Base-by-base conservation (phyloP, 2,888 invertebrate genomes). In the Idaea straminata region DNA sequence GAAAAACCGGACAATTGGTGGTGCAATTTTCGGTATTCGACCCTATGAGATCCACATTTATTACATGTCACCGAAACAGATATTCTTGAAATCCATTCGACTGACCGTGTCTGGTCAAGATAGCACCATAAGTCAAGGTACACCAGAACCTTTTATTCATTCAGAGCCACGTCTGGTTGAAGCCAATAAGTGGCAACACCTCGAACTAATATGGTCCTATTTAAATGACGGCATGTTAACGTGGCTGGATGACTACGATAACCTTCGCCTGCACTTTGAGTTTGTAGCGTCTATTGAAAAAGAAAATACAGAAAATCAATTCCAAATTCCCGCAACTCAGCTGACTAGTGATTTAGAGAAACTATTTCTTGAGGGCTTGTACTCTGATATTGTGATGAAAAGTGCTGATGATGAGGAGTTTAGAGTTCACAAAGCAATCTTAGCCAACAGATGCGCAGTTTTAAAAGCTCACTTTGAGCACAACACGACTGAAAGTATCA, bases 401-500 rank as follows among this genome's bases (percentile, higher is more conserved):
- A 62, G 62, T 25, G 16, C n/a, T 5, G 61, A 65, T 15, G 62
- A 62, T 5, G 58, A 47, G 16, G 62, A 61, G 34, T 62, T 65
- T 10, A 47, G 34, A 5, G 62, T 35, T 36, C 65, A 62, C 34
- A 65, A 65, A 25, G 25, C 25, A 15, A 13, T 65, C 2, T 57
- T 65, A 16, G 15, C 10, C 13, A 36, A 16, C 7, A 60, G 65
- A 15, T 62, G 65, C 10, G n/a, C 16, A 6, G 65, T 65, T 6
- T 61, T 62, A 2, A 65, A 62, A 16, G 62, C 65, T 6, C 62
- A 65, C n/a, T 65, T 65, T 25, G 62, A 65, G 4, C 47, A 47
- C 10, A 10, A 47, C 47, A 47, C 10, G 47, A 35, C 25, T 4
- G 65, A 65, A 38, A 57, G n/a, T 6, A 1, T 10, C n/a, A 62